Evolutionary conservation across 1,140 invertebrate species (phyloP).

Genomic region (Arctopsyche grandis): DNA sequence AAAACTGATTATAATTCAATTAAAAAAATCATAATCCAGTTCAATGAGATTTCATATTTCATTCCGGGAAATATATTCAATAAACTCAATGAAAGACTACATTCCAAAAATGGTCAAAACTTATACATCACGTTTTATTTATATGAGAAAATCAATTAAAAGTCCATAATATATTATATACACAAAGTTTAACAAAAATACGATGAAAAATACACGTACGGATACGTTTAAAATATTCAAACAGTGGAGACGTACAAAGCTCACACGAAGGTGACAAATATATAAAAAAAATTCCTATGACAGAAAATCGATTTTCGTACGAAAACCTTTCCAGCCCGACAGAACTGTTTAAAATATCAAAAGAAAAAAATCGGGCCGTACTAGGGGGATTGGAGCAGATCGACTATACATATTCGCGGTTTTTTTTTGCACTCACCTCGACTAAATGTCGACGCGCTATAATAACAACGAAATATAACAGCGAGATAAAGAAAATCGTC

Average conservation of each 20-base stretch:
- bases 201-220: not conserved
- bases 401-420: conserved; percentile 19
- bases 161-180: no score
- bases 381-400: not conserved
- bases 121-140: no score
- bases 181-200: not conserved
- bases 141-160: no score
- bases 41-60: no score
- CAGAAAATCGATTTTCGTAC: conserved; percentile 23
- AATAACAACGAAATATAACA: not conserved
- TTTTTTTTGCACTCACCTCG: not conserved
- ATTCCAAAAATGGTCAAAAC: no score
- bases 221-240: conserved; percentile 5
- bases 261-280: conserved; percentile 13
- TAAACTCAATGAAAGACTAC: no score
- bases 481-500: conserved; percentile 22
- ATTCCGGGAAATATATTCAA: no score
- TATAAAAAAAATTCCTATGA: not conserved
- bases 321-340: not conserved
- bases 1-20: no score
- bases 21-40: no score
- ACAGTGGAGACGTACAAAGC: conserved; percentile 3
- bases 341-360: not conserved
- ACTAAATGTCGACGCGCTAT: conserved; percentile 18
- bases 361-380: not conserved